A percentile compares a stretch with the other conserved stretches of the same genome.
These are phyloP conservation scores for Megaceryle maxima DNA, from an alignment of 2,113 vertebrate species.

Conservation along the genomic window DNA sequence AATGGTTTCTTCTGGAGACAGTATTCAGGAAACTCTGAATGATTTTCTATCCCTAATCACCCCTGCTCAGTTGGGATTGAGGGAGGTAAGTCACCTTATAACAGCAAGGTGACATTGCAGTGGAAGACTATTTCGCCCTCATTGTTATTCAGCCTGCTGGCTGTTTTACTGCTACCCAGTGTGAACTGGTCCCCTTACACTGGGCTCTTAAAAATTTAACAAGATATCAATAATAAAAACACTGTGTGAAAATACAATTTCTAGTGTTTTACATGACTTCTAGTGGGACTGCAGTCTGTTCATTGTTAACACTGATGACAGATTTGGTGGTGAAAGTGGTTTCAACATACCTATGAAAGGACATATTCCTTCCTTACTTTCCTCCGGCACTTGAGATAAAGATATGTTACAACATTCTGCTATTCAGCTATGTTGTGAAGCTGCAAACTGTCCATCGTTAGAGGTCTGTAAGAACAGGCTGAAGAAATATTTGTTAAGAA, in stretches of 20 bases:
- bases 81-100: not conserved
- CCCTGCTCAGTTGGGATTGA: not conserved
- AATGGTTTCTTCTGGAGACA: not conserved
- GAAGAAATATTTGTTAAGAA: not conserved
- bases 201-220: not conserved
- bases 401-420: not conserved
- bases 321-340: not conserved
- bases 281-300: not conserved
- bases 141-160: not conserved
- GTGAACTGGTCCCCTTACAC: not conserved
- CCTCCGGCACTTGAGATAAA: not conserved
- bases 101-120: not conserved
- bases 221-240: not conserved
- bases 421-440: not conserved
- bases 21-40: not conserved
- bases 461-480: not conserved
- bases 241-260: not conserved
- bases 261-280: not conserved
- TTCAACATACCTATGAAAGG: not conserved
- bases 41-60: not conserved
- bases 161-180: not conserved
- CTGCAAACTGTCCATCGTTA: not conserved
- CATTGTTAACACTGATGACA: not conserved
- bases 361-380: not conserved
- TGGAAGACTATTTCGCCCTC: not conserved